Base-by-base conservation (phyloP, 2,888 invertebrate genomes). In the Catocala fraxini region DNA sequence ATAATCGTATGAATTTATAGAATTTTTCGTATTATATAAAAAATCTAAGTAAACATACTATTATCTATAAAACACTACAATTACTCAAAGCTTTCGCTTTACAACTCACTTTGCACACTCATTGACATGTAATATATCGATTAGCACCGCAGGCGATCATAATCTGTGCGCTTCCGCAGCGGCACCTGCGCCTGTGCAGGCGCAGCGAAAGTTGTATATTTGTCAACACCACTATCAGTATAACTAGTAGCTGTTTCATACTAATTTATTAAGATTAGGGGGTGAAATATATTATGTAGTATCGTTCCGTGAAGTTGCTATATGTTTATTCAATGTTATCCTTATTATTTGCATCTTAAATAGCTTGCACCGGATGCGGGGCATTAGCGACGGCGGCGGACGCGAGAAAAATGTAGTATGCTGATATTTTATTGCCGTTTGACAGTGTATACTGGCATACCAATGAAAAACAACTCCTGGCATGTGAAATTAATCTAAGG, bases 121-220 rank as follows among this genome's bases (percentile, higher is more conserved):
- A 70, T 67, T 70, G 82, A 80, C 81, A 76, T 74, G 78, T 79
- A 76, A 82, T 83, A 80, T 79, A 81, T 84, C 78, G 75, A 74
- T 71, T 74, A 74, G 70, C 77, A 81, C 86, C 77, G 74, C 75
- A 64, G 81, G 84, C 80, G 84, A 79, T 79, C 68, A 70, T 79
- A 81, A 84, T 72, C 72, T 77, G 60, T 59, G 64, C 63, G 77
- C 76, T 79, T 79, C 80, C 81, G 81, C 75, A 62, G 65, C 62
- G 70, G 79, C 88, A 86, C 86, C 85, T 87, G 25, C 25, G 25
- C 25, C 4, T 4, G 89, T 87, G 85, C 83, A 45, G 52, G 79
- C 82, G 84, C 87, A 84, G 90, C 84, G 91, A 91, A 91, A 91
- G 90, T 89, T 73, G 49, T 49, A 45, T 71, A 89, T 91, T 90